A percentile compares a stretch with the other conserved stretches of the same genome.
These are phyloP conservation scores for Triplophysa rosa DNA, from an alignment of 2,113 vertebrate species.

Conservation along the genomic window DNA sequence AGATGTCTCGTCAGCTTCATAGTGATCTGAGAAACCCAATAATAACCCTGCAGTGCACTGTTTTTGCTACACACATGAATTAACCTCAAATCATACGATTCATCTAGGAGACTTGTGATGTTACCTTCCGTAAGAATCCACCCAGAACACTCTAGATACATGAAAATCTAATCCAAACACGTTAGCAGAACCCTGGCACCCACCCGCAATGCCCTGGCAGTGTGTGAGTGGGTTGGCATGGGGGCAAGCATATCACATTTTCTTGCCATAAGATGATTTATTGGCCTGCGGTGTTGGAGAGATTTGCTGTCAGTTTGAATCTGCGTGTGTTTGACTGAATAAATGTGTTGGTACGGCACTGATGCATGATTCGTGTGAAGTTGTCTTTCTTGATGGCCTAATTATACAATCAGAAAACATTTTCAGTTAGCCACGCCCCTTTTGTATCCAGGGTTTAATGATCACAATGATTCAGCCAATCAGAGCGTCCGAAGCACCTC, in stretches of 20 bases:
- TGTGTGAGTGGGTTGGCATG: too few species aligned
- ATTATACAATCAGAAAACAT: background rate
- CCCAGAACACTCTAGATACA: background rate
- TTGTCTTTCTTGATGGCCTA: too few species aligned
- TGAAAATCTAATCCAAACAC: background rate
- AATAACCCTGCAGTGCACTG: background rate
- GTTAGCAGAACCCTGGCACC: background rate
- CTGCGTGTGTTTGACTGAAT: background rate
- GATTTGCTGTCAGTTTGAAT: background rate
- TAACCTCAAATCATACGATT: too few species aligned
- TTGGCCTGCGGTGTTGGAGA: background rate
- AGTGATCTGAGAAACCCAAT: background rate
- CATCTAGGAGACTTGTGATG: too few species aligned
- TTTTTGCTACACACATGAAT: too few species aligned
- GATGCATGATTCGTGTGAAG: slow-evolving; percentile 11
- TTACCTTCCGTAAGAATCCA: background rate
- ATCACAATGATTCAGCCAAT: slow-evolving; percentile 20
- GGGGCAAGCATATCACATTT: background rate
- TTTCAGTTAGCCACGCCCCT: background rate
- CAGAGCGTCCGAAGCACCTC: background rate
- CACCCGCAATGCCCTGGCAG: background rate
- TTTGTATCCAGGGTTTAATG: background rate
- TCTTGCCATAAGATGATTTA: background rate
- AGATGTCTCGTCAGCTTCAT: background rate
- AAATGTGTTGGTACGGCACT: background rate